Evolutionary conservation across 1,140 invertebrate species (phyloP).

Genomic region (Drosophila nigrodunni): DNA sequence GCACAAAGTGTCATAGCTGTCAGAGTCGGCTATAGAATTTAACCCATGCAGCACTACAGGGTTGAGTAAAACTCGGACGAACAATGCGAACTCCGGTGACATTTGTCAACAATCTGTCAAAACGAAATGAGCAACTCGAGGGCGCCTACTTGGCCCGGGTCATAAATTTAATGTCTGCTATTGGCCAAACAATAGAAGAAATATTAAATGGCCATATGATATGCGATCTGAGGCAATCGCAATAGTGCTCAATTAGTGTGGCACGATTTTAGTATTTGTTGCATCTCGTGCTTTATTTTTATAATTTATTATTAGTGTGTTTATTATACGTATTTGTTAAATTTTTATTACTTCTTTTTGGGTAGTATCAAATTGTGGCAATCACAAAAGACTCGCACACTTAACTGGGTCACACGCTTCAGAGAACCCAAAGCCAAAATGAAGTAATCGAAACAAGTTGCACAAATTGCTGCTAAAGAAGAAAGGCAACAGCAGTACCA

Average conservation of each 20-base stretch:
- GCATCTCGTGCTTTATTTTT: conserved; percentile 36
- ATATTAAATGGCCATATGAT: conserved; percentile 47
- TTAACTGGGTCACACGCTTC: conserved; percentile 66
- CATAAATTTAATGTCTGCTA: conserved; percentile 61
- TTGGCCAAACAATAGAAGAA: conserved; percentile 40
- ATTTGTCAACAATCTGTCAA: conserved; percentile 78
- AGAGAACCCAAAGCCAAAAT: conserved; percentile 40
- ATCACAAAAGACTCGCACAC: conserved; percentile 51
- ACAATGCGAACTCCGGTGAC: conserved; percentile 52
- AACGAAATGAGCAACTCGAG: conserved; percentile 45
- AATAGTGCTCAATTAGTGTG: conserved; percentile 54
- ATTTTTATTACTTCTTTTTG: conserved; percentile 42
- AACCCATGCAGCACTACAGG: conserved; percentile 57
- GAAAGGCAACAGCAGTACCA: conserved; percentile 20
- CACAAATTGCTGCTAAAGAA: conserved; percentile 29
- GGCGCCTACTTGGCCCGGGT: conserved; percentile 28
- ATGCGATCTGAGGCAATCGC: conserved; percentile 64
- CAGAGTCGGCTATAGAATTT: conserved; percentile 58
- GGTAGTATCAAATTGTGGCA: conserved; percentile 50
- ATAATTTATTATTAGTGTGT: conserved; percentile 1
- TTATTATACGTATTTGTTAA: conserved; percentile 11
- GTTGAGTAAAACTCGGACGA: neutral
- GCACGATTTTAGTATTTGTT: conserved; percentile 58
- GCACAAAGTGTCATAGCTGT: conserved; percentile 61
- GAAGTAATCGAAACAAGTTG: conserved; percentile 65